phyloP scores from a whole-genome alignment of 2,797 vertebrate genomes.

The Diglossa cyanea region DNA sequence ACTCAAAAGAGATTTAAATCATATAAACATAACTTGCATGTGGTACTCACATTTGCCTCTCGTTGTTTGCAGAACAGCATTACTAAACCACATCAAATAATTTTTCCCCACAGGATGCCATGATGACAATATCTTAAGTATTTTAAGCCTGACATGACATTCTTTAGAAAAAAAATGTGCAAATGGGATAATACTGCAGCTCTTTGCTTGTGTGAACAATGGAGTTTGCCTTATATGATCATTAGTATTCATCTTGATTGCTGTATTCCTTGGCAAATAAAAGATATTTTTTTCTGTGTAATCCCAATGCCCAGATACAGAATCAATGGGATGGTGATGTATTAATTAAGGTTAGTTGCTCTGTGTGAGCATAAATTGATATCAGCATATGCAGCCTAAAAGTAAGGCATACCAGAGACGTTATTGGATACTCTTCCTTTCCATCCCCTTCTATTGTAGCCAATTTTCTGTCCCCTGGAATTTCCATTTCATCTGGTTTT shows the following conservation, averaged over 20 bases:
- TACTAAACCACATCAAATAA: neutral
- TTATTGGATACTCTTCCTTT: neutral
- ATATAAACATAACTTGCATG: neutral
- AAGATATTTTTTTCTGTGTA: neutral
- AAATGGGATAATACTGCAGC: neutral
- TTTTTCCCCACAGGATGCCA: neutral
- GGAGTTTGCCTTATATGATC: neutral
- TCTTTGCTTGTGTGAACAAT: neutral
- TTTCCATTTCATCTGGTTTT: neutral
- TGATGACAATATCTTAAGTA: neutral
- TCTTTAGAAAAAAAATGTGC: neutral
- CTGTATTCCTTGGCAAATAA: neutral
- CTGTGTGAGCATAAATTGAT: neutral
- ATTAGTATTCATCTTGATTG: neutral
- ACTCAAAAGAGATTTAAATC: neutral
- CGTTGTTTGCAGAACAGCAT: neutral
- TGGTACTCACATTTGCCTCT: neutral
- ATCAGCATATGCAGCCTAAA: neutral
- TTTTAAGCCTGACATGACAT: neutral
- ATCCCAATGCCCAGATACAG: neutral
- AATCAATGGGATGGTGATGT: neutral
- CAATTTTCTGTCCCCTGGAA: neutral
- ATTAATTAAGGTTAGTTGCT: neutral
- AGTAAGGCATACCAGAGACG: neutral
- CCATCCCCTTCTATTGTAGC: fast-evolving